Evolutionary conservation across 2,888 invertebrate genomes (phyloP), one percentile per base, ranked within the genome.

Genomic region (Eupithecia centaureata): DNA sequence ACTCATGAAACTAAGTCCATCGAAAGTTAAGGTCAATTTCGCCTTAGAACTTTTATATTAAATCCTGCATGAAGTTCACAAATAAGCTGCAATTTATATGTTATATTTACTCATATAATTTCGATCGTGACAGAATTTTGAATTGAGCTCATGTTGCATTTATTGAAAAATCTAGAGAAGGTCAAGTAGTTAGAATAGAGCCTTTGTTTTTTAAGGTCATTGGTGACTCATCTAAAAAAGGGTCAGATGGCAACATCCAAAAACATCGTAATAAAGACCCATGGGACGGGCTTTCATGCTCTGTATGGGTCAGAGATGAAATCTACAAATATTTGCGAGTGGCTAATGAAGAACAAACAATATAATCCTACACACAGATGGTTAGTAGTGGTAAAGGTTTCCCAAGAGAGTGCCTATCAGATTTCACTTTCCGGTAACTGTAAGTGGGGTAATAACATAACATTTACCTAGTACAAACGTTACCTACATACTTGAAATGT

Each of bases 41-140:
- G 65, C 67, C 61, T 25, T 74, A 64, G 65, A 83, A 81, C 80
- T 81, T 83, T 80, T 78, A 74, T 80, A 77, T 78, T 77, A 79
- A 78, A 76, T 73, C 63, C 51, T 51, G 35, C 25, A 25, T 61
- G 38, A 38, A 61, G 61, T 68, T 67, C 51, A 35, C 57, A 35
- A 30, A 73, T 72, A 71, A 61, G 65, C 57, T 56, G 59, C 18
- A 35, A 56, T 73, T 72, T 51, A 68, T 65, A 38, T 27, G 38
- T 65, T 64, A 65, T 59, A 18, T 61, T 28, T 25, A 54, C 42
- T 58, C n/a, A 61, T 22, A 18, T 15, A 42, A 33, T 27, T 12
- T 59, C 32, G 32, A 65, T n/a, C n/a, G 52, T 33, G 5, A 8
- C 1, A 22, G 13, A 54, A 65, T 47, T 65, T 69, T 65, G 1